A percentile compares a stretch with the other conserved stretches of the same genome.
These are phyloP conservation scores for Arion vulgaris DNA, from an alignment of 1,140 invertebrate genomes.

Conservation along the genomic window DNA sequence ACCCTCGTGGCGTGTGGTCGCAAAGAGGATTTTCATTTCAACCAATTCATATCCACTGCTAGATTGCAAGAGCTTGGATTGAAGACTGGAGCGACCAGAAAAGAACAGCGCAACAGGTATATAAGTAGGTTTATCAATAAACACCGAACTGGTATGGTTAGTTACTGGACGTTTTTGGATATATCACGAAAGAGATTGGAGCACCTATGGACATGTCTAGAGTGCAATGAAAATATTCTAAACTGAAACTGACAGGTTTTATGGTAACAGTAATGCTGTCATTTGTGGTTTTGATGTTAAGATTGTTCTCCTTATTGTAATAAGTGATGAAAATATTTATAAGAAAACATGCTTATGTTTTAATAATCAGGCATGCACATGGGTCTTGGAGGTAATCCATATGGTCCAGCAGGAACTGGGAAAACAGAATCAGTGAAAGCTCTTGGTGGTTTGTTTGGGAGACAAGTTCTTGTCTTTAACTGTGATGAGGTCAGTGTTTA, in stretches of 20 bases:
- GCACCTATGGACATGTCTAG: too few relatives aligned
- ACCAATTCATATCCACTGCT: too few relatives aligned
- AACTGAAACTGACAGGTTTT: background rate
- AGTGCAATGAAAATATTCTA: too few relatives aligned
- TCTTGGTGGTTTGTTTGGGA: slow-evolving; percentile 88
- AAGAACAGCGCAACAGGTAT: too few relatives aligned
- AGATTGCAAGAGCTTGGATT: too few relatives aligned
- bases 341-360: background rate
- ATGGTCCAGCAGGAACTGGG: slow-evolving; percentile 97
- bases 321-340: background rate
- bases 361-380: slow-evolving; percentile 85
- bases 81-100: too few relatives aligned
- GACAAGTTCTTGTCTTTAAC: slow-evolving; percentile 96
- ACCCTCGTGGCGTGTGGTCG: too few relatives aligned
- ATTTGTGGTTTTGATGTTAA: background rate
- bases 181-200: too few relatives aligned
- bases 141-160: too few relatives aligned
- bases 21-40: too few relatives aligned
- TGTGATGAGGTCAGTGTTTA: slow-evolving; percentile 87
- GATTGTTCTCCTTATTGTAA: background rate
- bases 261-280: background rate
- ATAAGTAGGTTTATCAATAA: too few relatives aligned
- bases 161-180: too few relatives aligned
- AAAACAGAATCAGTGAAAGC: slow-evolving; percentile 99
- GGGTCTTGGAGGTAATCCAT: slow-evolving; percentile 97